Evolutionary conservation across 2,113 vertebrate species (phyloP), one percentile per base, ranked within the genome.

Genomic region (Indicator maculatus): DNA sequence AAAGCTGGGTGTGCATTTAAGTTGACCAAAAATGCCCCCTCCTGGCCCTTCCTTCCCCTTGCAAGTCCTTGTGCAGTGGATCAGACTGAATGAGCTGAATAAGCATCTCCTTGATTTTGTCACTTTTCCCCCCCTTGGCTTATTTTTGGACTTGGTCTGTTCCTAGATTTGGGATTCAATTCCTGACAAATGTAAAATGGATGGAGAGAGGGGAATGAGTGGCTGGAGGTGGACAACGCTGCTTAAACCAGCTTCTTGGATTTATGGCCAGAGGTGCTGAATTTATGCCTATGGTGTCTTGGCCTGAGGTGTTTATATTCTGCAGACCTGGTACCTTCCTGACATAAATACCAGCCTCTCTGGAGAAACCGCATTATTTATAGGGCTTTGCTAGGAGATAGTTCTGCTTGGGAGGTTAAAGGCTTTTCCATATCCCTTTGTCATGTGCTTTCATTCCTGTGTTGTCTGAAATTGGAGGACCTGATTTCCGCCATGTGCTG

Each of bases 1-100:
- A 81, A 88, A 86, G 26, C 88, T 72, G 61, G 61, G 12, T 26
- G 38, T 74, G 38, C 38, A 44, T 90, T 93, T 93, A 88, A 88
- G 44, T 92, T 96, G 93, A 90, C 90, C 61, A 92, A 94, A 96
- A 96, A 96, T 96, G 90, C 92, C 93, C 92, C 73, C 95, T 96
- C 95, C 95, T 94, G 96, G 93, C 88, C 92, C 86, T 90, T 94
- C 61, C 56, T 69, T 93, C 86, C 92, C 75, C 88, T 27, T 96
- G 92, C 95, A 96, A 94, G 83, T 8, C 10, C 63, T 83, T 67
- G 61, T 56, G 52, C 55, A 91, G 53, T 67, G 76, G 80, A 30
- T 89, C 50, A 23, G 27, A 9, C 16, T 74, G 16, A 71, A 50
- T 21, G 28, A 74, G 41, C 60, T 84, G 33, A 92, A 58, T 47